A percentile compares a stretch with the other conserved stretches of the same genome.
These are phyloP conservation scores for Morpho deidamia DNA, from an alignment of 2,888 invertebrate species.

Conservation along the genomic window DNA sequence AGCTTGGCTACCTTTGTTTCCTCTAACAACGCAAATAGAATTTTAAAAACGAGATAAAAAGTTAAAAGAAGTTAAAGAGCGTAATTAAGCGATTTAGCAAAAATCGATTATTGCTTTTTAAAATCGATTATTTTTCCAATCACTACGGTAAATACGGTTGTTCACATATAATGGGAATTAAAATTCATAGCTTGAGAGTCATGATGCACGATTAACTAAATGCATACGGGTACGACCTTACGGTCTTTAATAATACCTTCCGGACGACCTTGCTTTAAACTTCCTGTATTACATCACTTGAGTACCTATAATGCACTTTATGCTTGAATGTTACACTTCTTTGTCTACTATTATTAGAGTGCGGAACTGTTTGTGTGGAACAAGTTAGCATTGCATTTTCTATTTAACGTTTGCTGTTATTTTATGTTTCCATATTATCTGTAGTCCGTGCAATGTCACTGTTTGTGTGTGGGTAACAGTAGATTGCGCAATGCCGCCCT, in stretches of 20 bases:
- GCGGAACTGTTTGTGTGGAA: conserved; percentile 15
- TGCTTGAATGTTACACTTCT: conserved; percentile 43
- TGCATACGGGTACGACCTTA: conserved; percentile 54
- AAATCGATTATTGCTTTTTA: too few relatives aligned
- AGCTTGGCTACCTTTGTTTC: too few relatives aligned
- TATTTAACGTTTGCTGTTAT: conserved; percentile 8
- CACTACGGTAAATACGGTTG: conserved; percentile 16
- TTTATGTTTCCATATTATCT: conserved; percentile 16
- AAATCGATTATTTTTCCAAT: too few relatives aligned
- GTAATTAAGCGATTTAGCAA: too few relatives aligned
- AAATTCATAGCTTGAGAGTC: conserved; percentile 32
- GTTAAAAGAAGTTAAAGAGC: too few relatives aligned
- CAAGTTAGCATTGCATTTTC: conserved; percentile 6
- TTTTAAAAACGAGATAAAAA: too few relatives aligned
- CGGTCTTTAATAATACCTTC: conserved; percentile 51
- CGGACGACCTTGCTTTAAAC: conserved; percentile 62
- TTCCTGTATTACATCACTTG: conserved; percentile 72
- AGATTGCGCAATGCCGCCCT: conserved; percentile 61
- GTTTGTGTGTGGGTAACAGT: conserved; percentile 40
- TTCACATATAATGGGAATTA: conserved; percentile 27
- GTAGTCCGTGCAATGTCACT: conserved; percentile 16
- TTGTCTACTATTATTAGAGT: conserved; percentile 34
- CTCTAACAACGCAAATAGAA: too few relatives aligned
- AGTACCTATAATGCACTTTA: conserved; percentile 52
- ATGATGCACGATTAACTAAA: conserved; percentile 49